Percentiles rank a stretch among this genome's conserved stretches.
Conservation (phyloP, 2,113 vertebrate species). For the Antidorcas marsupialis region DNA sequence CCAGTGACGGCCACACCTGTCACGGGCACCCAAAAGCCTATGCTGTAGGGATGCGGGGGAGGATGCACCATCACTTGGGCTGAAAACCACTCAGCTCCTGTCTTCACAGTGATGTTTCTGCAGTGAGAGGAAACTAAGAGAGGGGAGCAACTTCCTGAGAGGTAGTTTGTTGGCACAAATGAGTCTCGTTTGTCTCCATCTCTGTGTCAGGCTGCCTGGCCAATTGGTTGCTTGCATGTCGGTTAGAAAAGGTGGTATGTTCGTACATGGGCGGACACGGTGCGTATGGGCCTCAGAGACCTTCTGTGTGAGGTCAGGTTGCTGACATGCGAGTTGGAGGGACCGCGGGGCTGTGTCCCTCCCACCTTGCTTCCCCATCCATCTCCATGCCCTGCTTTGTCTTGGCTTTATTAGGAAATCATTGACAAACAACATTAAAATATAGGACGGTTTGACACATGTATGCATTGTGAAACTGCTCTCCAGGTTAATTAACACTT, state of each 20-base stretch:
- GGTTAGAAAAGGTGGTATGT: neutral
- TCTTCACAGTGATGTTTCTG: neutral
- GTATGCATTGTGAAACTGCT: neutral
- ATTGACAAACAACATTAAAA: neutral
- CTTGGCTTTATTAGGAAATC: neutral
- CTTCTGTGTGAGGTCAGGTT: neutral
- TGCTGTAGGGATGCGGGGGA: fast-evolving
- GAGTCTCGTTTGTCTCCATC: fast-evolving
- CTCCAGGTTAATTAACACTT: neutral
- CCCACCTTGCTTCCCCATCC: neutral
- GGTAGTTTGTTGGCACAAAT: neutral
- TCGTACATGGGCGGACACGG: fast-evolving
- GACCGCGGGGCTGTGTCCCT: neutral
- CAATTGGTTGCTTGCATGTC: fast-evolving
- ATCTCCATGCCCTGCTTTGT: neutral
- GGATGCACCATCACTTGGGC: neutral
- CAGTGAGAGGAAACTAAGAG: neutral
- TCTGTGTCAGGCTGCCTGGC: neutral
- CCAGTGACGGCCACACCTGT: neutral
- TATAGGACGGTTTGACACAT: fast-evolving
- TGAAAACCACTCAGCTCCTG: fast-evolving
- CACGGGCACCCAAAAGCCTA: too few relatives aligned
- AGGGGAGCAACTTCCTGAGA: neutral
- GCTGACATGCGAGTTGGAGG: fast-evolving
- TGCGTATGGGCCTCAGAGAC: too few relatives aligned